Evolutionary conservation across 2,113 vertebrate species (phyloP), one percentile per base, ranked within the genome.

Genomic region (Scalopus aquaticus): DNA sequence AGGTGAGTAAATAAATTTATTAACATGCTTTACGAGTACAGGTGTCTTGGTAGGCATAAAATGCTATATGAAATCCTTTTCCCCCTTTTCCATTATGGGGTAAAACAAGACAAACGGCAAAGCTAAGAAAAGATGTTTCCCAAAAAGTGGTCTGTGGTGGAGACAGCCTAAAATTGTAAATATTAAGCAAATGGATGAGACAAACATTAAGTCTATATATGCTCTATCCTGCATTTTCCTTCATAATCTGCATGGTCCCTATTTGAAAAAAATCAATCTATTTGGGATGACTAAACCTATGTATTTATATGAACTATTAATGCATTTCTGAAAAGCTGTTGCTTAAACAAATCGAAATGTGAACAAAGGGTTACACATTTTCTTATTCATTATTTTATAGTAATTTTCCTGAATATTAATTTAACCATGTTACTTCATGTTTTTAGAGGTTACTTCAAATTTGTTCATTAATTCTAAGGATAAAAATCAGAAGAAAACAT

Each of bases 271-370:
- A 49, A 15, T 72, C 64, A 60, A 76, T 72, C 46, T 89, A 93
- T 19, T 67, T 93, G 56, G 30, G 90, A 93, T 89, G 32, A 46
- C 44, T 84, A 65, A 70, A 65, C 39, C 7, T 62, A 70, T 32
- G n/a, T 56, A 64, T 73, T 86, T 91, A 58, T 37, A 79, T 65
- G 54, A 86, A 65, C 73, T 85, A 80, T 7, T 54, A 51, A 35
- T 32, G 0, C n/a, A 46, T 65, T 72, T 91, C 83, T 91, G 13
- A 73, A 91, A 86, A 37, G 46, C 37, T 73, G 35, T 76, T 51
- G 56, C 86, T 94, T 86, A 86, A 91, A 91, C 35, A 91, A 49
- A 74, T n/a, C 65, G 44, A 65, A 37, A 46, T 32, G 51, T 44
- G 30, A 80, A 78, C 54, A 70, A 79, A 85, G 9, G 32, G 30